phyloP scores from a whole-genome alignment of 2,888 invertebrate species.

The Drosophila austrosaltans region DNA sequence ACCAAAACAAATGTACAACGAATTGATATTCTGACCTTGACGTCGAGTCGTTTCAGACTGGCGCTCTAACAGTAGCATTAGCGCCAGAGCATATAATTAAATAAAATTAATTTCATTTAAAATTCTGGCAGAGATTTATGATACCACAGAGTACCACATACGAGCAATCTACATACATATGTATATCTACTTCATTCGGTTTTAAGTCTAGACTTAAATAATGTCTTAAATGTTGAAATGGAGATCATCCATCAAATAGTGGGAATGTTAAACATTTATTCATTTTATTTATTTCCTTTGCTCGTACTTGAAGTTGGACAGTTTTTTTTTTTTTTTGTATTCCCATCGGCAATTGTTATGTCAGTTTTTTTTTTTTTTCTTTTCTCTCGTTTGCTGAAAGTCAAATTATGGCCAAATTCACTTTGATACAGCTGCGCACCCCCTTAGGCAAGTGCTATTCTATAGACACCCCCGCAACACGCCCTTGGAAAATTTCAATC shows the following conservation, averaged over 20 bases:
- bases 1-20: too few species aligned
- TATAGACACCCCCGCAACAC: slow-evolving; percentile 9
- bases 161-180: neutral
- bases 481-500: slow-evolving; percentile 62
- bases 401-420: slow-evolving; percentile 68
- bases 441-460: slow-evolving; percentile 29
- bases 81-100: slow-evolving; percentile 65
- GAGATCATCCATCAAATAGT: slow-evolving; percentile 37
- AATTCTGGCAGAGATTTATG: slow-evolving; percentile 65
- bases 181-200: slow-evolving; percentile 19
- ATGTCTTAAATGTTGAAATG: slow-evolving; percentile 25
- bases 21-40: slow-evolving; percentile 47
- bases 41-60: slow-evolving; percentile 19
- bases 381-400: slow-evolving; percentile 40
- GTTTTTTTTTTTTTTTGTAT: slow-evolving; percentile 1
- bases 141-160: neutral
- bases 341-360: slow-evolving; percentile 31
- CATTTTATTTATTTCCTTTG: slow-evolving; percentile 3
- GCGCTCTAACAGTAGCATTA: slow-evolving; percentile 43
- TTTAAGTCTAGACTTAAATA: slow-evolving; percentile 23
- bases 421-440: slow-evolving; percentile 51
- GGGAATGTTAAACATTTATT: slow-evolving; percentile 20
- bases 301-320: neutral
- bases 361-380: slow-evolving; percentile 40
- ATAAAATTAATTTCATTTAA: slow-evolving; percentile 62